Conservation (phyloP, 2,113 vertebrate species). For the Pituophis catenifer region DNA sequence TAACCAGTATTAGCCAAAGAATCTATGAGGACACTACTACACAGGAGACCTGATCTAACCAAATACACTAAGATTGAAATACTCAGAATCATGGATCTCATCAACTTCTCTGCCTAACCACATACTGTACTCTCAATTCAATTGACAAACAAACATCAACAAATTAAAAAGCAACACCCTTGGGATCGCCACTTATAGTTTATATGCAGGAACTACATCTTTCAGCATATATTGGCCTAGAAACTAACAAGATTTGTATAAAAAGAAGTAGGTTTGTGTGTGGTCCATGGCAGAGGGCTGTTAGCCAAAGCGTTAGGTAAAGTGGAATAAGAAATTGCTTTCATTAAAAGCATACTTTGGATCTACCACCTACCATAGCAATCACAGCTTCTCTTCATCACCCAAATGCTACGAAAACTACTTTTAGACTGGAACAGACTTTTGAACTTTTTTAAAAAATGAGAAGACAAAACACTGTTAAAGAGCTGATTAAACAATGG, state of each 20-base stretch:
- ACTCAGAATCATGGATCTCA: background rate
- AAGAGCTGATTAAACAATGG: conserved; percentile 26
- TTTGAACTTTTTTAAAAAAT: conserved; percentile 10
- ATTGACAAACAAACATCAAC: background rate
- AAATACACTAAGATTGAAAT: background rate
- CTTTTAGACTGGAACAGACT: background rate
- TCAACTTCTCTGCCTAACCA: background rate
- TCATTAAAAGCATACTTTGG: conserved; percentile 15
- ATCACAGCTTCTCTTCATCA: conserved; percentile 3
- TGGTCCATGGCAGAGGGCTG: background rate
- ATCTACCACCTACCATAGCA: conserved; percentile 1
- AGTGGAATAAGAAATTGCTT: conserved; percentile 11
- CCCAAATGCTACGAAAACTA: background rate
- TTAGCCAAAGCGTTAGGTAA: background rate
- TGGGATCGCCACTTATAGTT: background rate
- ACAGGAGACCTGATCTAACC: background rate
- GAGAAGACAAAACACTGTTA: conserved; percentile 53
- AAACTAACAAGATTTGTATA: background rate
- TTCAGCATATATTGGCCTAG: background rate
- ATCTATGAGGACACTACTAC: background rate
- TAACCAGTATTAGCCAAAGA: background rate
- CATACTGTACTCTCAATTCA: background rate
- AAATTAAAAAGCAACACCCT: background rate
- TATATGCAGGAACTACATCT: background rate
- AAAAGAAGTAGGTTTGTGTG: background rate